Percentiles rank a stretch among this genome's conserved stretches.
Conservation (phyloP, 2,113 vertebrate genomes). For the Penelope pileata region DNA sequence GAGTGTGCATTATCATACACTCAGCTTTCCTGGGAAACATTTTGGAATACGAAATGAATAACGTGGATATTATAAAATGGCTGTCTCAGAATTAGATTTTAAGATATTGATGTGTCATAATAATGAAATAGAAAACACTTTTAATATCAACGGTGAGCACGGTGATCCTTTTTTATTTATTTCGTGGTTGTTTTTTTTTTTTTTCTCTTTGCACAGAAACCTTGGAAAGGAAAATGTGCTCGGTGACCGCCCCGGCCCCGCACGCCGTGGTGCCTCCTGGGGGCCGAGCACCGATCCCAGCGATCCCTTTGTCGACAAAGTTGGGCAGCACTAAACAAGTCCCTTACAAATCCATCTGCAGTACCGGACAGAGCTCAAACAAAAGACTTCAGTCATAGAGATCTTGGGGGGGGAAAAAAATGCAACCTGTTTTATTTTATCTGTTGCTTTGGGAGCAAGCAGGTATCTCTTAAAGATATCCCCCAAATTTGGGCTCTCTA, state of each 20-base stretch:
- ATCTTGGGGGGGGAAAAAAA: background rate
- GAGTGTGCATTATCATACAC: background rate
- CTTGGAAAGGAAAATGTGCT: background rate
- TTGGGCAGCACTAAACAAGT: background rate
- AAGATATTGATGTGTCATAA: conserved; percentile 18
- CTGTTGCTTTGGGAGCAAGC: background rate
- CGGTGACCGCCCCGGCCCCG: background rate
- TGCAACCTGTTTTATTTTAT: background rate
- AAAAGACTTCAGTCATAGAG: background rate
- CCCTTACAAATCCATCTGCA: background rate
- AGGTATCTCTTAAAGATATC: background rate
- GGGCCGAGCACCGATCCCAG: background rate
- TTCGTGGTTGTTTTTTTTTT: background rate
- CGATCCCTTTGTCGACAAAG: background rate
- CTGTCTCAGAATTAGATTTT: conserved; percentile 35
- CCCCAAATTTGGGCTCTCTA: fast-evolving
- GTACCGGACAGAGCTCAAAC: background rate
- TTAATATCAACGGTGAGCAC: conserved; percentile 5
- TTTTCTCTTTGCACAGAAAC: background rate
- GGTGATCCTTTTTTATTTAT: background rate
- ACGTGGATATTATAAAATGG: conserved; percentile 51
- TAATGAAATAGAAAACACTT: conserved; percentile 38
- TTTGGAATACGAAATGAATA: conserved; percentile 16
- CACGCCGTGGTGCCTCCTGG: background rate
- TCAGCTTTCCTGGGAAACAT: background rate